Conservation (phyloP, 2,888 invertebrate species). For the Hyposoter dolosus region DNA sequence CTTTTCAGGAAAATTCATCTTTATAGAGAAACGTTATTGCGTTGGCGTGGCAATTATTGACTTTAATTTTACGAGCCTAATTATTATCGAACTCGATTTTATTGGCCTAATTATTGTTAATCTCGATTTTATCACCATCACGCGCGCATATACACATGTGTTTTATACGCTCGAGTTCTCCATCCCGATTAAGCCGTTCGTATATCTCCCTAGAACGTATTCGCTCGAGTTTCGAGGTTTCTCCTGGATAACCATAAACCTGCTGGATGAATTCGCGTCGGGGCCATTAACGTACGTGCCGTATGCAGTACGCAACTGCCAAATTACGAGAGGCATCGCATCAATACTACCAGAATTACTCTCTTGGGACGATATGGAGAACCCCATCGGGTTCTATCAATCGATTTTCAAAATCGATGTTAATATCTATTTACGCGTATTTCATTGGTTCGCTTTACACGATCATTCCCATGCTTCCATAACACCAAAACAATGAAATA, state of each 20-base stretch:
- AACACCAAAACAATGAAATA: not conserved
- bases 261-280: constrained; percentile 62
- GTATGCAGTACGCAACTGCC: constrained; percentile 77
- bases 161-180: not conserved
- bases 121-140: constrained; percentile 2
- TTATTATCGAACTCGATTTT: not conserved
- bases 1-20: not conserved
- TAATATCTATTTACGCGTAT: constrained; percentile 22
- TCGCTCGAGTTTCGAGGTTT: constrained; percentile 53
- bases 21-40: not conserved
- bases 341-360: constrained; percentile 64
- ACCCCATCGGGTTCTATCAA: constrained; percentile 36
- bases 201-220: constrained; percentile 28
- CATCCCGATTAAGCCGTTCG: not conserved
- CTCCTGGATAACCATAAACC: constrained; percentile 58
- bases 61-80: not conserved
- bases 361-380: constrained; percentile 43
- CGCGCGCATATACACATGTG: not conserved
- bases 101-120: constrained; percentile 1
- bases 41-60: not conserved
- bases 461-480: not conserved
- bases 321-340: constrained; percentile 58
- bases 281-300: constrained; percentile 76
- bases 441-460: not conserved
- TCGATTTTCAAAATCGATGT: constrained; percentile 50